Percentiles rank a stretch among this genome's conserved stretches.
Evolutionary conservation across 2,888 invertebrate genomes (phyloP).

Genomic region (Amiota communis): DNA sequence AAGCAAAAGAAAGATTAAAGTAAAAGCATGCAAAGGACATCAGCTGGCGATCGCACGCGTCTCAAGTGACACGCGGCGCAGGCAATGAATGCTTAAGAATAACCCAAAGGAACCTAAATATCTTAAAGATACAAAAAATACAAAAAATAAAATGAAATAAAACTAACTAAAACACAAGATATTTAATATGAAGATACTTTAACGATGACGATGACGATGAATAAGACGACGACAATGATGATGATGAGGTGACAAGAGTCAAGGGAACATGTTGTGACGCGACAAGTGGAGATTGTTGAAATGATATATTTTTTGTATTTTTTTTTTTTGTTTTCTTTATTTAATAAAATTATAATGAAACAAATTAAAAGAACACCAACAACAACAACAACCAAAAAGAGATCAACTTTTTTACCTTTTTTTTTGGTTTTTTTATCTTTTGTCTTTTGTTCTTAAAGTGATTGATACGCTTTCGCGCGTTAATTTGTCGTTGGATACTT

Average conservation of each 20-base stretch:
- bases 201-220: too few relatives aligned
- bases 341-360: slow-evolving; percentile 6
- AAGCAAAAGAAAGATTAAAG: neutral
- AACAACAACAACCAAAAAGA: neutral
- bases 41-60: slow-evolving; percentile 71
- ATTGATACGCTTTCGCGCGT: slow-evolving; percentile 19
- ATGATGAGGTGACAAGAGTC: too few relatives aligned
- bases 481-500: neutral
- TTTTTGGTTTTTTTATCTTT: neutral
- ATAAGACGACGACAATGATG: too few relatives aligned
- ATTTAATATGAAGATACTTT: too few relatives aligned
- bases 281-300: too few relatives aligned
- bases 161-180: neutral
- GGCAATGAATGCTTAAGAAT: slow-evolving; percentile 38
- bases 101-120: neutral
- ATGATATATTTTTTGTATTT: too few relatives aligned
- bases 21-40: slow-evolving; percentile 22
- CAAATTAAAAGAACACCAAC: neutral
- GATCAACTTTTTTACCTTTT: neutral
- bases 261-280: too few relatives aligned
- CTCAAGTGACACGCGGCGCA: slow-evolving; percentile 68
- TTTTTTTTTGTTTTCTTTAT: neutral
- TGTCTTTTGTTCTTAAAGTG: neutral
- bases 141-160: neutral
- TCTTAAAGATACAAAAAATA: neutral